Base-by-base conservation (phyloP, 2,797 vertebrate species). In the Eremophila alpestris region DNA sequence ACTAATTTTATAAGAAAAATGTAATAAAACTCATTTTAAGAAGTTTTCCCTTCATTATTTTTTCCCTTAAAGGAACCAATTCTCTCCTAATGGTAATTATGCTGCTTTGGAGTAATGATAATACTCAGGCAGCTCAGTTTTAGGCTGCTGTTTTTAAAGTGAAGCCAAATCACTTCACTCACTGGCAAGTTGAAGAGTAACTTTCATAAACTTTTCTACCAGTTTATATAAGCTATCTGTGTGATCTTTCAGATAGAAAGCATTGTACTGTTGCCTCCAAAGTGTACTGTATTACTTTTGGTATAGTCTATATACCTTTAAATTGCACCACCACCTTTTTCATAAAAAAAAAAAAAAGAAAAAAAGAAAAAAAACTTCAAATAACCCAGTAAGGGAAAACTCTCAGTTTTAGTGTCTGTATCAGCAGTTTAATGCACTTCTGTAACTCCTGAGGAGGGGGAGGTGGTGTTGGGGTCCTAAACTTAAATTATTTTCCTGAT, bases 1-100 rank as follows among this genome's bases (percentile, higher is more conserved):
- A 97, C 94, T 96, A 97, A 97, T 97, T 97, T 97, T 94, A 92
- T 93, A 96, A 93, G 95, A 97, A 97, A 97, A 97, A 97, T 96
- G 95, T 97, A 96, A 96, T 97, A 96, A 95, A 95, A 95, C 92
- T 97, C 94, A 97, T 97, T 96, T 97, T 96, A 97, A 96, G 94
- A 97, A 97, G 92, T 97, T 97, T 97, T 95, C 81, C 73, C 93
- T 94, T 87, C 93, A 94, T 97, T 97, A 97, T 95, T 93, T 97
- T 95, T 96, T 83, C 82, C 94, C 97, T 95, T 95, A 96, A 97
- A 97, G 92, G 96, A 98, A 96, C 95, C 84, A 96, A 93, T 98
- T 97, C 96, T 94, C 96, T 96, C 89, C 74, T 96, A 96, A 97
- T 94, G 96, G 90, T 91, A 95, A 97, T 98, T 97, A 97, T 81